Evolutionary conservation across 2,888 invertebrate species (phyloP), one percentile per base, ranked within the genome.

Genomic region (Cotesia congregata): DNA sequence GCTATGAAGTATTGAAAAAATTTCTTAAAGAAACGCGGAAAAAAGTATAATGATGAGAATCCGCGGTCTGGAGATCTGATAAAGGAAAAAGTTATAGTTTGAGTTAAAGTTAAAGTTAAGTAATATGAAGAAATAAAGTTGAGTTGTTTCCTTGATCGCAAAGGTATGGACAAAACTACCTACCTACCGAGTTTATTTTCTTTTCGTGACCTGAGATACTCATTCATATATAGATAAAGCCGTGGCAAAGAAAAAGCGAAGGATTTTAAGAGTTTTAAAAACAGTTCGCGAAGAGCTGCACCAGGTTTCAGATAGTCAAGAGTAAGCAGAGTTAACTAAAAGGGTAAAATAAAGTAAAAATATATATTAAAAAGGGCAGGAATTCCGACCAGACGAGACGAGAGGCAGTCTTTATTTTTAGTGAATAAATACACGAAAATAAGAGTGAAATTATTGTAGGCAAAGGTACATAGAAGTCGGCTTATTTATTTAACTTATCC

Each of bases 191-290:
- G 4, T 72, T 60, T 67, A 30, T 30, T 30, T 59, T 62, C 6
- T 40, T 74, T 64, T 61, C 12, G n/a, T 40, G 67, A 15, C 67
- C 15, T 67, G 17, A 17, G 64, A 30, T 30, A 30, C 30, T 30
- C 30, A 30, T 30, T 30, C 30, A 9, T 20, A 38, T 30, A 68
- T 17, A 41, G 17, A 41, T 73, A 30, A 39, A 17, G 30, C 6
- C 40, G 15, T 50, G 67, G 60, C 17, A 60, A 38, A 70, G 12
- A 62, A 61, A 71, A 39, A 64, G 64, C 39, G 41, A 72, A 71
- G 38, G 62, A 64, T 41, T 73, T 41, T 38, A 73, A 65, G 50
- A 74, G 70, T 77, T 73, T 67, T 65, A 69, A 38, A 67, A 77
- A 74, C 72, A 60, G 59, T 74, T 60, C 59, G 75, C 67, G 40